Evolutionary conservation across 2,888 invertebrate genomes (phyloP).

Genomic region (Sinodicranocentrus sp.): DNA sequence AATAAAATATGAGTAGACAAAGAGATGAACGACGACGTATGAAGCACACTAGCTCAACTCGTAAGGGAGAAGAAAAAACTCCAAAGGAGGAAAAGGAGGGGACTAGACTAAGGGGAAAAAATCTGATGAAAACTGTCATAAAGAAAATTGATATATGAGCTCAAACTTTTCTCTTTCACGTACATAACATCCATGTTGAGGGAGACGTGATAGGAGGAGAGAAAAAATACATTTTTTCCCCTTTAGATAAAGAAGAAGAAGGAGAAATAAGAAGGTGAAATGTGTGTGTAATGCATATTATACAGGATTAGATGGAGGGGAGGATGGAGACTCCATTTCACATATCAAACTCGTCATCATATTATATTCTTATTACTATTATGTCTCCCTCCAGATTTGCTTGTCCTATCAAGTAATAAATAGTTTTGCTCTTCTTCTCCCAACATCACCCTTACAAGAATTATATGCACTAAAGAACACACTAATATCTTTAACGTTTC

Average conservation of each 20-base stretch:
- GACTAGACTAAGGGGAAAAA: constrained; percentile 22
- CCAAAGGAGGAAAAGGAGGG: background rate
- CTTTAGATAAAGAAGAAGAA: background rate
- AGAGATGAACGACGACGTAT: constrained; percentile 31
- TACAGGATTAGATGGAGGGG: constrained; percentile 20
- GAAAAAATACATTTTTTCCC: constrained; percentile 4
- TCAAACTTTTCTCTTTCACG: constrained; percentile 50
- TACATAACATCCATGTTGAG: background rate
- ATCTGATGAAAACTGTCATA: constrained; percentile 56
- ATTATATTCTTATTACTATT: constrained; percentile 32
- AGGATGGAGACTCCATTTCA: constrained; percentile 18
- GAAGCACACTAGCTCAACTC: background rate
- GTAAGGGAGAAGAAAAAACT: background rate
- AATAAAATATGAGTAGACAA: constrained; percentile 36
- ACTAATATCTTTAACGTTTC: no score
- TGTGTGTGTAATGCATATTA: constrained; percentile 35
- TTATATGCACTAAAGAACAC: background rate
- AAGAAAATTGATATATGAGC: constrained; percentile 68
- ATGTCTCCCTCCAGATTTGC: constrained; percentile 48
- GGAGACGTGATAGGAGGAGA: background rate
- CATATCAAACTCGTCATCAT: constrained; percentile 39
- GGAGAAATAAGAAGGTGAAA: constrained; percentile 28
- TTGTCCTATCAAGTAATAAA: constrained; percentile 27
- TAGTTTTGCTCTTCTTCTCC: background rate
- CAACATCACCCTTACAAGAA: background rate